These are phyloP conservation scores for Murina feae DNA, from an alignment of 2,113 vertebrate species.

Conservation along the genomic window DNA sequence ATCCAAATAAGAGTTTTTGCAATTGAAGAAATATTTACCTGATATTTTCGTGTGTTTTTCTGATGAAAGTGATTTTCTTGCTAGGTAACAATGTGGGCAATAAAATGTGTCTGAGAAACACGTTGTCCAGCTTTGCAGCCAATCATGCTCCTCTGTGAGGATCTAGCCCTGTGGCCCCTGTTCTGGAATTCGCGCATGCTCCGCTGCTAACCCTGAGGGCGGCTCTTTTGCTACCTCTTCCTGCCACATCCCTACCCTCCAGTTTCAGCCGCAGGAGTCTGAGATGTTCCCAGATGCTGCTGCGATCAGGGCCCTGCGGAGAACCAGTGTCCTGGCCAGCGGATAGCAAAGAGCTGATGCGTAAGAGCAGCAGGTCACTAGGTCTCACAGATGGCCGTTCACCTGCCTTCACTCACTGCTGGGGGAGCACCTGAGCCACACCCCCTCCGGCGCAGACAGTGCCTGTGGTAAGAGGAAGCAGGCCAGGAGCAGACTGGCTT, in stretches of 20 bases:
- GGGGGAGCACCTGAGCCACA: neutral
- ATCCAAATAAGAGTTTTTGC: neutral
- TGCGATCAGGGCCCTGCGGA: rapidly evolving
- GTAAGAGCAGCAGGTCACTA: neutral
- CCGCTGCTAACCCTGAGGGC: neutral
- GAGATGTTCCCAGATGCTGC: neutral
- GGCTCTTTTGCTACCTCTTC: neutral
- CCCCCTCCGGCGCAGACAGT: too few relatives aligned
- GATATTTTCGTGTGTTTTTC: neutral
- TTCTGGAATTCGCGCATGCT: neutral
- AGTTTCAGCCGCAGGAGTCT: neutral
- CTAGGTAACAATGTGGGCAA: neutral
- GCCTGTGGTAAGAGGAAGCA: rapidly evolving
- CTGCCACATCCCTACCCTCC: too few relatives aligned
- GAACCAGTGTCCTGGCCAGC: neutral
- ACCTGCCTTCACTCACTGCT: neutral
- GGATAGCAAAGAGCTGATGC: neutral
- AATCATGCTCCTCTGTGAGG: neutral
- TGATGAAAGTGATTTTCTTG: neutral
- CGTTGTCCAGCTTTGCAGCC: neutral
- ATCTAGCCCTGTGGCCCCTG: neutral
- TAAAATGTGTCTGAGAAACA: too few relatives aligned
- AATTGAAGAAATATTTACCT: neutral
- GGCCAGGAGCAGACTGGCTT: neutral
- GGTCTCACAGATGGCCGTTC: neutral